Evolutionary conservation across 2,888 invertebrate genomes (phyloP), one percentile per base, ranked within the genome.

Genomic region (Agrotis clavis): DNA sequence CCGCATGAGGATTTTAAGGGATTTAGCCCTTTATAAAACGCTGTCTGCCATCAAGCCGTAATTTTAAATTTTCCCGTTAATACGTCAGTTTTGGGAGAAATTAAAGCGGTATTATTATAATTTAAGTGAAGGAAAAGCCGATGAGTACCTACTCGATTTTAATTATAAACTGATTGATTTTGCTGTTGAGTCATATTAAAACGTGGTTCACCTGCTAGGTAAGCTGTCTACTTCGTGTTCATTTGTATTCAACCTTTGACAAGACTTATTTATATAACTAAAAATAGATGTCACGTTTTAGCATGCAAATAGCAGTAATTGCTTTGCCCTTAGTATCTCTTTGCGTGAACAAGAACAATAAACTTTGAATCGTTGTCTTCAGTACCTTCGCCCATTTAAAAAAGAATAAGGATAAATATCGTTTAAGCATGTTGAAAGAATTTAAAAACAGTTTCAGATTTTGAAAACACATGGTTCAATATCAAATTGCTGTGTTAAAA

Each of bases 1-100:
- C 92, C 93, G 89, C 90, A 90, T 80, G 88, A 89, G 93, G 92
- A 92, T 93, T 93, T 92, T 87, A 86, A 85, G 87, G 91, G 92
- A 90, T 93, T 93, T 91, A 86, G 78, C 85, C 87, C 86, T 88
- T 87, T 90, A 86, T 85, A 88, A 89, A 91, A 89, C 86, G 87
- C 79, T 85, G 85, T 82, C 81, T 75, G 67, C 80, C 70, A 82
- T 79, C 81, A 82, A 83, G 63, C 72, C 79, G 73, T 83, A 85
- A 87, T 88, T 88, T 87, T 73, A 87, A 84, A 69, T 77, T 86
- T 85, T 56, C 76, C 63, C 69, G 65, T 80, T 84, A 72, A 82
- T 84, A 79, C 68, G 66, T 77, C 79, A 77, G 57, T 74, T 82
- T 77, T 63, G 45, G 61, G 30, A 1, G 63, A 75, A 77, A 82